A percentile compares a stretch with the other conserved stretches of the same genome.
These are phyloP conservation scores for Tympanuchus pallidicinctus DNA, from an alignment of 2,113 vertebrate species.

Conservation along the genomic window DNA sequence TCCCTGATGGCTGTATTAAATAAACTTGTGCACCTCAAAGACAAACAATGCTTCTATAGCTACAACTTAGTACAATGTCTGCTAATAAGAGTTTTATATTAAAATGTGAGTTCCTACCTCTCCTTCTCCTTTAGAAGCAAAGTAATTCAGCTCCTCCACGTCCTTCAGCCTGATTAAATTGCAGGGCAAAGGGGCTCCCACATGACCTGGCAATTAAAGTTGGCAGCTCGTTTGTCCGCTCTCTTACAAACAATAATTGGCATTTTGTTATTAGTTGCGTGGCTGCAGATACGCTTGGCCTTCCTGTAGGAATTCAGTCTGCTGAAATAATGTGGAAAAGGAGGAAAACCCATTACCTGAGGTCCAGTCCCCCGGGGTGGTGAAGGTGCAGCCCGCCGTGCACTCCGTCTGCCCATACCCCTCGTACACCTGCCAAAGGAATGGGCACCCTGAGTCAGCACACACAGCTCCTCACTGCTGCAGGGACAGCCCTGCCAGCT, in stretches of 20 bases:
- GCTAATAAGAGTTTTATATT: not conserved
- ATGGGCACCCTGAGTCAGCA: not conserved
- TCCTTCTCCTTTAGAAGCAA: conserved; percentile 92
- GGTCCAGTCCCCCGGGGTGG: conserved; percentile 98
- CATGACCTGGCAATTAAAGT: conserved; percentile 86
- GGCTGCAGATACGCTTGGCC: not conserved
- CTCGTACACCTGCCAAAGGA: conserved; percentile 90
- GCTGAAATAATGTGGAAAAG: not conserved
- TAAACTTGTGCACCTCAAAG: not conserved
- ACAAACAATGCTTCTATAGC: not conserved
- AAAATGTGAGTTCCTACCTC: conserved; percentile 83
- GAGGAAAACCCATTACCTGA: conserved; percentile 82
- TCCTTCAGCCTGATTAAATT: conserved; percentile 95
- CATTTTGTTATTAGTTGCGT: not conserved
- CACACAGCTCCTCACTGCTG: rapidly evolving
- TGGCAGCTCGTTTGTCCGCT: conserved; percentile 29
- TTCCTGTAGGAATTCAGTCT: not conserved
- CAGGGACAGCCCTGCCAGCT: not conserved
- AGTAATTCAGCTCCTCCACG: conserved; percentile 97
- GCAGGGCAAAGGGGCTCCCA: conserved; percentile 95
- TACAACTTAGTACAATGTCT: not conserved
- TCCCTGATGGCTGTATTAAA: not conserved
- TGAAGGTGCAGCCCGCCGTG: conserved; percentile 97
- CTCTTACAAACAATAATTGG: not conserved
- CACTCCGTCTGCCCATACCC: conserved; percentile 98